phyloP scores from a whole-genome alignment of 2,888 invertebrate species.

The Lycaena phlaeas region DNA sequence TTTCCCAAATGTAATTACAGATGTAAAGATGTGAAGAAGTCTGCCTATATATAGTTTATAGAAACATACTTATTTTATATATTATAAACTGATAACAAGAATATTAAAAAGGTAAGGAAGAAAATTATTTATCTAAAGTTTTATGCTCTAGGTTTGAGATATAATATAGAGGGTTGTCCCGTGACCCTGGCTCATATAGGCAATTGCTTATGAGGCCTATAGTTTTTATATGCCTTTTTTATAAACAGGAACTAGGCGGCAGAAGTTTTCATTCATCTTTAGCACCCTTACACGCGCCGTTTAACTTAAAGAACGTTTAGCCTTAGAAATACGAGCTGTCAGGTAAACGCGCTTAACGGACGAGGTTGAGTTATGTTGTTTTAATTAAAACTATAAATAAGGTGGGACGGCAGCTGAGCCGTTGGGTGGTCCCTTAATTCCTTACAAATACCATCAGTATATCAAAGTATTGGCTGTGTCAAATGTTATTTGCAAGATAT shows the following conservation, averaged over 20 bases:
- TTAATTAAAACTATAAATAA: conserved; percentile 70
- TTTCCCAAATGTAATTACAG: too few relatives aligned
- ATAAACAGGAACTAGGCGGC: not conserved
- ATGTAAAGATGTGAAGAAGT: too few relatives aligned
- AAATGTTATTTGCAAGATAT: not conserved
- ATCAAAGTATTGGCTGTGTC: conserved; percentile 17
- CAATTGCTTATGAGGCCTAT: too few relatives aligned
- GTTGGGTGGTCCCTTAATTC: conserved; percentile 54
- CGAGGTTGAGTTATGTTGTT: conserved; percentile 55
- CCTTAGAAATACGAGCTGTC: conserved; percentile 51
- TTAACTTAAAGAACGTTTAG: conserved; percentile 31
- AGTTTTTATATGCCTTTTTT: too few relatives aligned
- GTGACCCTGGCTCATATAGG: too few relatives aligned
- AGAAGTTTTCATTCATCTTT: not conserved
- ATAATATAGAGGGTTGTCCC: too few relatives aligned
- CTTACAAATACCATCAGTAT: conserved; percentile 48
- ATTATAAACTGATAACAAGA: too few relatives aligned
- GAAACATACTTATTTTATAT: too few relatives aligned
- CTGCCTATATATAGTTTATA: too few relatives aligned
- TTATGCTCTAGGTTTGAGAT: too few relatives aligned
- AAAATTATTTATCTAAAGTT: too few relatives aligned
- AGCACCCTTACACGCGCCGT: conserved; percentile 20
- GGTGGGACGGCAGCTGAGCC: conserved; percentile 31
- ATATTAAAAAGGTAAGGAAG: too few relatives aligned
- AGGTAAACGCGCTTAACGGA: conserved; percentile 38